Evolutionary conservation across 1,140 invertebrate species (phyloP).

Genomic region (Drosophila lacteicornis): DNA sequence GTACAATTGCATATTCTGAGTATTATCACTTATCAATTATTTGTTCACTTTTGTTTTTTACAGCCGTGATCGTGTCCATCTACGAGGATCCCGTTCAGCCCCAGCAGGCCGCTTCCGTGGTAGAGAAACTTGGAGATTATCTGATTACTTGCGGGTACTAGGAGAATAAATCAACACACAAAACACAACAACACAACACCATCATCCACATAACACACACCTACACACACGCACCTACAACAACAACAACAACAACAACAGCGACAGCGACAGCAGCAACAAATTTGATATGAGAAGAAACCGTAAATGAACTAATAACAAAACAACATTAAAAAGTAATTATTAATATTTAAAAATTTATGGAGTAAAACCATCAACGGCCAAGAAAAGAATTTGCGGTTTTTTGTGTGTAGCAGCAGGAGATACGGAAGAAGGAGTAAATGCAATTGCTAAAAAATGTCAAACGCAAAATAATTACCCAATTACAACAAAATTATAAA

Average conservation of each 20-base stretch:
- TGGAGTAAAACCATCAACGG: constrained; percentile 59
- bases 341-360: constrained; percentile 79
- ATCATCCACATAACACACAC: constrained; percentile 53
- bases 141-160: constrained; percentile 97
- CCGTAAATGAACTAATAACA: constrained; percentile 75
- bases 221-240: constrained; percentile 49
- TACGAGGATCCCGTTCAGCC: constrained; percentile 97
- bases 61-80: constrained; percentile 95
- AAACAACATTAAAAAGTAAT: constrained; percentile 65
- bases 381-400: constrained; percentile 48
- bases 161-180: constrained; percentile 84
- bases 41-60: constrained; percentile 84
- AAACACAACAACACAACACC: constrained; percentile 47
- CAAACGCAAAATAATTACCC: constrained; percentile 51
- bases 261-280: constrained; percentile 18
- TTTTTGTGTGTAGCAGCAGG: constrained; percentile 43
- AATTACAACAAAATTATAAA: constrained; percentile 76
- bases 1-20: not conserved
- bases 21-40: not conserved
- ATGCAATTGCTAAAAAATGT: constrained; percentile 41
- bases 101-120: constrained; percentile 96
- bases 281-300: constrained; percentile 65
- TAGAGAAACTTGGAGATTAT: constrained; percentile 98
- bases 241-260: constrained; percentile 51
- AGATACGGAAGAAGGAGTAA: constrained; percentile 40